These are phyloP conservation scores for Schizotus pectinicornis DNA, from an alignment of 2,888 invertebrate species.

Conservation along the genomic window DNA sequence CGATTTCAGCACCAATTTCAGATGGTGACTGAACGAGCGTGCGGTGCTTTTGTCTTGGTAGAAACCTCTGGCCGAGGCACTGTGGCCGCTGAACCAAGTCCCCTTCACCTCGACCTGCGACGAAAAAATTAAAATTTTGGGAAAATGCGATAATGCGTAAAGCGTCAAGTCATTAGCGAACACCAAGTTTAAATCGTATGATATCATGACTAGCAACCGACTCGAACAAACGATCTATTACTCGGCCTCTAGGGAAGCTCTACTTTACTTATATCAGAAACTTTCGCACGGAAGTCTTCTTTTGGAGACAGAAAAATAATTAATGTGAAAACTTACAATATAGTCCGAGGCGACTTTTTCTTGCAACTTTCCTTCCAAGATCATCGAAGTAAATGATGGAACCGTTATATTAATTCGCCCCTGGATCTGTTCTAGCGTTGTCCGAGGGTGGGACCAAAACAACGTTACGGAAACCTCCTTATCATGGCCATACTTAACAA, in stretches of 20 bases:
- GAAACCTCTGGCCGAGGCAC: slow-evolving; percentile 71
- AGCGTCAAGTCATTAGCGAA: slow-evolving; percentile 39
- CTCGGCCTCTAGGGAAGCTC: slow-evolving; percentile 37
- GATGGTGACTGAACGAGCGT: slow-evolving; percentile 66
- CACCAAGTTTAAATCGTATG: slow-evolving; percentile 35
- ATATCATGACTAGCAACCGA: slow-evolving; percentile 40
- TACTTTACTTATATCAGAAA: slow-evolving; percentile 39
- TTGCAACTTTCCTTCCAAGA: slow-evolving; percentile 67
- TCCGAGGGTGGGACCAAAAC: slow-evolving; percentile 69
- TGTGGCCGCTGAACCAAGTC: slow-evolving; percentile 82
- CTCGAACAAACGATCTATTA: slow-evolving; percentile 39
- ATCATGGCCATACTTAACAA: slow-evolving; percentile 64
- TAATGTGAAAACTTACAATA: slow-evolving; percentile 63
- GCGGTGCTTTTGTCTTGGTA: slow-evolving; percentile 78
- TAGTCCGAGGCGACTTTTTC: slow-evolving; percentile 74
- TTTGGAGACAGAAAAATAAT: slow-evolving; percentile 42
- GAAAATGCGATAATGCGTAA: slow-evolving; percentile 34
- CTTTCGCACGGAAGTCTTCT: slow-evolving; percentile 36
- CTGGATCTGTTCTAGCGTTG: slow-evolving; percentile 71
- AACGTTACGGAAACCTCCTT: slow-evolving; percentile 66
- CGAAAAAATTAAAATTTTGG: slow-evolving; percentile 14
- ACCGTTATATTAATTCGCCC: slow-evolving; percentile 75
- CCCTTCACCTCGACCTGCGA: slow-evolving; percentile 72
- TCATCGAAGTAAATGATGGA: slow-evolving; percentile 75
- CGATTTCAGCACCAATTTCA: slow-evolving; percentile 73